Base-by-base conservation (phyloP, 2,113 vertebrate species). In the Amia ocellicauda region DNA sequence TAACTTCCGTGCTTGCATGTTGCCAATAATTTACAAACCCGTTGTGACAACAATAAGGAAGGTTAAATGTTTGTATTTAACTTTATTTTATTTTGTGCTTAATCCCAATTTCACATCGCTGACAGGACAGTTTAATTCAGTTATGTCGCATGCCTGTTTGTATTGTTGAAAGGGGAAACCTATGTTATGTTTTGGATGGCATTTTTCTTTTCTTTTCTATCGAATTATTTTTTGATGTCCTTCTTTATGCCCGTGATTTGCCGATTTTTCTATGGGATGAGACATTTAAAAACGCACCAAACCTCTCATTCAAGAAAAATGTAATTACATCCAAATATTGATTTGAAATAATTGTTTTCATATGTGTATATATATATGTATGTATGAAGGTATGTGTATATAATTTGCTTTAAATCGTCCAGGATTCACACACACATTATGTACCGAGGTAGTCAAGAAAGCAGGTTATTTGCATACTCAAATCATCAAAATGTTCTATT, bases 241-340 rank as follows among this genome's bases (percentile, higher is more conserved):
- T n/a, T n/a, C n/a, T n/a, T n/a, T n/a, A n/a, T n/a, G n/a, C n/a
- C n/a, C n/a, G n/a, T n/a, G n/a, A n/a, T n/a, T n/a, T 14, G n/a
- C 43, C 16, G 4, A n/a, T 14, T 17, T 4, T 14, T n/a, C 4
- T 47, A 14, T 17, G 43, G 10, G 16, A 17, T 11, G 5, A 23
- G 28, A 23, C 29, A n/a, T 63, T 63, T 63, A 28, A 36, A 63
- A 36, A 50, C n/a, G n/a, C n/a, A n/a, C n/a, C n/a, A n/a, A n/a
- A n/a, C n/a, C n/a, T n/a, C n/a, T n/a, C n/a, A n/a, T n/a, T n/a
- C n/a, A n/a, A n/a, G n/a, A n/a, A n/a, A n/a, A n/a, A n/a, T n/a
- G n/a, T n/a, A n/a, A n/a, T n/a, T n/a, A n/a, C n/a, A n/a, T n/a
- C n/a, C n/a, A n/a, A n/a, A n/a, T n/a, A n/a, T n/a, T n/a, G n/a